Evolutionary conservation across 2,888 invertebrate genomes (phyloP), one percentile per base, ranked within the genome.

Genomic region (Pyrrhia umbra): DNA sequence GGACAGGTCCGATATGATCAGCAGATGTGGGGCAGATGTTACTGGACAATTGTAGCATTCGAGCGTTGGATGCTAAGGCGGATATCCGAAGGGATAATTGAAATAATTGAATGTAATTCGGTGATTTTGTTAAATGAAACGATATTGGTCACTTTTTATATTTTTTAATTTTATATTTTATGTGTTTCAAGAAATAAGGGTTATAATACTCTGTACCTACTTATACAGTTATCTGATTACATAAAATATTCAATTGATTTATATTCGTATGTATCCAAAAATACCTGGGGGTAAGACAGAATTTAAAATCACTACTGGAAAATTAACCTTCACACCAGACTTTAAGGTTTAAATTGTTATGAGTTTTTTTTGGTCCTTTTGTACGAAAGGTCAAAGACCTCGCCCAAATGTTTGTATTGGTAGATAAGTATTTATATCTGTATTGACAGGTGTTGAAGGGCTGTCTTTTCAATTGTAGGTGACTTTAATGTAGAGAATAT

Each of bases 1-100:
- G 88, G 90, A 88, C 93, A 92, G 88, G 88, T 88, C 86, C 88
- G 92, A 92, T 93, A 88, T 91, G 90, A 93, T 93, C 94, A 84
- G 75, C 93, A 94, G 93, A 93, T 94, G 94, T 86, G 83, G 68
- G 89, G 90, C 94, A 93, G 94, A 93, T 94, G 94, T 90, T 88
- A 72, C 54, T 70, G 76, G 76, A 77, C 72, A 78, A 80, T 80
- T 69, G 71, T 58, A 49, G 49, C 70, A 56, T 68, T 30, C 37
- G 47, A 67, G 45, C 60, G 68, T 55, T 60, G 55, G 37, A 52
- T 54, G 18, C 23, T 43, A 55, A 37, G 58, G 39, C 59, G 67
- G 72, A 74, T 59, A 59, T 72, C 68, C 68, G 74, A 62, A 68
- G 4, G 43, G 34, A 37, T 72, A 68, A 63, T 72, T 73, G 58